Evolutionary conservation across 2,113 vertebrate genomes (phyloP).

Genomic region (Pampusana beccarii): DNA sequence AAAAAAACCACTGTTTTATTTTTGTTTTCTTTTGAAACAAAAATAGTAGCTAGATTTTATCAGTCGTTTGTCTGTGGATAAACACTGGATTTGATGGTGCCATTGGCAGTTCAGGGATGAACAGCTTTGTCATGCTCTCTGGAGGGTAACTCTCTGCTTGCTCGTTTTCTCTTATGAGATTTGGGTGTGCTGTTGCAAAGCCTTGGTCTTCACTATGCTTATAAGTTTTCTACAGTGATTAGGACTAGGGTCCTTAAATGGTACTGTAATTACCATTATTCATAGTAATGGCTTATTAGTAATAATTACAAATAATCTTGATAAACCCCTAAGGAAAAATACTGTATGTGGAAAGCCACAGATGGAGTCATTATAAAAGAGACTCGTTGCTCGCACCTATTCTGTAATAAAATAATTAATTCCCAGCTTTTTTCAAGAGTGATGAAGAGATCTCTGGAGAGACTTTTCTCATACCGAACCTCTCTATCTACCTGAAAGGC

Average conservation of each 20-base stretch:
- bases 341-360: not conserved
- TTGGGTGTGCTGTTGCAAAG: not conserved
- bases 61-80: not conserved
- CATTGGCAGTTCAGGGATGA: not conserved
- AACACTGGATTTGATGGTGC: not conserved
- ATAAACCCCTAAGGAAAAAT: not conserved
- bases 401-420: not conserved
- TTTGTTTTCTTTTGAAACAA: not conserved
- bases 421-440: not conserved
- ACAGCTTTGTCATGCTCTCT: not conserved
- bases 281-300: not conserved
- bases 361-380: not conserved
- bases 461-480: not conserved
- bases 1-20: not conserved
- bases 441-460: not conserved
- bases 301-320: slow-evolving; percentile 35
- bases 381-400: not conserved
- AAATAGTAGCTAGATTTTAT: not conserved
- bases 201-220: not conserved
- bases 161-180: not conserved
- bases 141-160: not conserved
- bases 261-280: slow-evolving; percentile 39
- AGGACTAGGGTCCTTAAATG: not conserved
- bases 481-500: not conserved
- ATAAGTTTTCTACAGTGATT: not conserved